These are phyloP conservation scores for Anoplius nigerrimus DNA, from an alignment of 2,888 invertebrate species.

Conservation along the genomic window DNA sequence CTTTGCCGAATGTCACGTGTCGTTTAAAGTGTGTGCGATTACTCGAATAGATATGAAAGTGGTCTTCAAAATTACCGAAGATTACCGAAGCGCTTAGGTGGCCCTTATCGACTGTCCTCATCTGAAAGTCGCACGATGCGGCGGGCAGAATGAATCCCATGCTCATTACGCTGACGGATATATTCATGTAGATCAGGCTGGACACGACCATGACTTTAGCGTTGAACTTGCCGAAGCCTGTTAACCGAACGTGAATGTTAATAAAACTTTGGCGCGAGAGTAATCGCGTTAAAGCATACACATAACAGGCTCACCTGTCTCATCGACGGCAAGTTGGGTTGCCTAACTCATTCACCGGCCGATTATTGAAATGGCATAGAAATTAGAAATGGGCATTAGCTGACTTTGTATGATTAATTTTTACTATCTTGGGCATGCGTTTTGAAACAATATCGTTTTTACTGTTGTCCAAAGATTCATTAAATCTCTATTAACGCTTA, in stretches of 20 bases:
- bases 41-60: no score
- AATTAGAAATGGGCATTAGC: no score
- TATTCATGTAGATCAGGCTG: constrained; percentile 89
- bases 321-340: constrained; percentile 62
- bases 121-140: constrained; percentile 87
- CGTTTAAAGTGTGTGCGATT: constrained; percentile 21
- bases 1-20: no score
- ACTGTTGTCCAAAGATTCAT: no score
- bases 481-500: no score
- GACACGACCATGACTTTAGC: constrained; percentile 84
- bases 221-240: constrained; percentile 90
- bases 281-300: no score
- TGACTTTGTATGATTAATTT: no score
- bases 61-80: constrained; percentile 78
- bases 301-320: constrained; percentile 54
- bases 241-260: no score
- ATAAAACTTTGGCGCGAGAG: no score
- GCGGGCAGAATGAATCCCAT: constrained; percentile 90
- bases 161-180: constrained; percentile 87
- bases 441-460: no score
- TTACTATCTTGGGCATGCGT: no score
- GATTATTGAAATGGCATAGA: not conserved
- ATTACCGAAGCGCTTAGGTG: constrained; percentile 87
- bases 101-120: constrained; percentile 87
- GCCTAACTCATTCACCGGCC: constrained; percentile 50